Base-by-base conservation (phyloP, 1,140 invertebrate species). In the Drosophila pectinifera region DNA sequence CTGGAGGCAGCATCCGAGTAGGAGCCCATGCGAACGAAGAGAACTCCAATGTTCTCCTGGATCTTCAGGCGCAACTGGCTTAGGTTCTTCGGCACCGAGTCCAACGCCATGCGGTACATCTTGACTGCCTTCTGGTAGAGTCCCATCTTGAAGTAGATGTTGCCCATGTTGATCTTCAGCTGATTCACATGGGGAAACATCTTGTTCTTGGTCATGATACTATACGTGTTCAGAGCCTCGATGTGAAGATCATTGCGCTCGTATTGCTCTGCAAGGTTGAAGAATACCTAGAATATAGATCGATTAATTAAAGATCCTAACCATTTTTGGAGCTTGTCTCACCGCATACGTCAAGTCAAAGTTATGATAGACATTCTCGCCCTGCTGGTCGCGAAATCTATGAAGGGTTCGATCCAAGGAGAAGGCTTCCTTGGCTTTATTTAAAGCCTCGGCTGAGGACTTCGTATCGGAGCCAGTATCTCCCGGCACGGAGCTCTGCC, bases 111-210 rank as follows among this genome's bases (percentile, higher is more conserved):
- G 81, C 97, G 94, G 91, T 99, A 99, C 94, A 99, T 96, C 93
- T 99, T 99, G 46, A 99, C 96, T 5, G 99, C 98, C 93, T 99
- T 98, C 16, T 96, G 95, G 84, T 97, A 97, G 86, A 99, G 97
- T 31, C 97, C 97, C 94, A 98, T 97, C 92, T 97, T 96, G 74
- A 97, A 98, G 93, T 99, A 98, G 91, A 99, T 98, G 92, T 99
- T 99, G 3, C 98, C 99, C 96, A 99, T 99, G 90, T 99, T 99
- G 0, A 99, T 95, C 94, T 98, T 98, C 0, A 99, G 93, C 73
- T 98, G 95, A 84, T 98, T 96, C 42, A 96, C 96, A 90, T 97
- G 97, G n/a, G 94, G 95, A 90, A 98, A 97, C 93, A 97, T 95
- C 90, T 95, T 95, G 88, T 98, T 98, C 81, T 96, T 96, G 2